phyloP scores from a whole-genome alignment of 2,888 invertebrate genomes.

The Platypus cylindrus region DNA sequence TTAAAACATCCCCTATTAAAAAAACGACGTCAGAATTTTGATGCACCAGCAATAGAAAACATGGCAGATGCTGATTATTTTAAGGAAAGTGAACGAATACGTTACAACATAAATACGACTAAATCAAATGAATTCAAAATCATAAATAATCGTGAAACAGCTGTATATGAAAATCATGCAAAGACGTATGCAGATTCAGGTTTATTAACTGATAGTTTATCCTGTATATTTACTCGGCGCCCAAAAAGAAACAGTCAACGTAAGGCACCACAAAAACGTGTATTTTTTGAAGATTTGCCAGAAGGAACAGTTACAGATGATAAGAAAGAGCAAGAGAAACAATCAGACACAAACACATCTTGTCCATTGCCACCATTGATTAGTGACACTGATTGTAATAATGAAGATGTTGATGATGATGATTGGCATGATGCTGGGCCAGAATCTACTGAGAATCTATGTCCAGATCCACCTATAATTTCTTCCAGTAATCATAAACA shows the following conservation, averaged over 20 bases:
- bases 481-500: constrained; percentile 6
- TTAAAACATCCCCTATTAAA: no score
- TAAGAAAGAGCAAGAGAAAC: constrained; percentile 1
- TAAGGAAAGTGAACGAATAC: no score
- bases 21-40: no score
- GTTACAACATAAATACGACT: no score
- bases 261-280: constrained; percentile 10
- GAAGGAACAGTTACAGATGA: neutral
- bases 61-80: no score
- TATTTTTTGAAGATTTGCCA: constrained; percentile 6
- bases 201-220: constrained; percentile 13
- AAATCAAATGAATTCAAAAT: no score
- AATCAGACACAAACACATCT: constrained; percentile 1
- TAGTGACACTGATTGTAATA: constrained; percentile 10
- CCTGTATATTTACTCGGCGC: constrained; percentile 11
- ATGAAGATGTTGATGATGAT: neutral
- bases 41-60: no score
- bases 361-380: constrained; percentile 12
- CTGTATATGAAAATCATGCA: no score
- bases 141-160: no score
- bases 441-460: constrained; percentile 4
- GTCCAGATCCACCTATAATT: constrained; percentile 6
- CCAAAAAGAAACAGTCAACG: constrained; percentile 5
- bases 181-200: constrained; percentile 6
- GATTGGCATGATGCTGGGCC: neutral